Evolutionary conservation across 2,797 vertebrate species (phyloP), one percentile per base, ranked within the genome.

Genomic region (Tinamus major): DNA sequence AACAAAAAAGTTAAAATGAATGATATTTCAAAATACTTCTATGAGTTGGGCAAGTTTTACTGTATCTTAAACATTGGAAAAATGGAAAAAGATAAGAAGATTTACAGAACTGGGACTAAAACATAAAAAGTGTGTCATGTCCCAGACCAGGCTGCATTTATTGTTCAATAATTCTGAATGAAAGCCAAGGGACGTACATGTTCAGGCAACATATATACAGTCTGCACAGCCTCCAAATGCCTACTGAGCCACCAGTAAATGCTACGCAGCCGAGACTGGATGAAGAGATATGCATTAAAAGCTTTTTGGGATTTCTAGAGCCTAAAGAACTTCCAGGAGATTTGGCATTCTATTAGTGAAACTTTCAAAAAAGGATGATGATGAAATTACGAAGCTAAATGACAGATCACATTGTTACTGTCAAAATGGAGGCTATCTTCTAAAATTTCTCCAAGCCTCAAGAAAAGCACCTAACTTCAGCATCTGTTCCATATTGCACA

Each of bases 131-230:
- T 0, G 13, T 0, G 61, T 6, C 42, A 39, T 64, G 64, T 39
- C 35, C n/a, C 39, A 37, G 31, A 7, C 1, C 33, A 87, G 75
- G 64, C 39, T 72, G 76, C n/a, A 16, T 56, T 5, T 16, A 20
- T 2, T 48, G 64, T 48, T 39, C 65, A 26, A 21, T 18, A 56
- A 42, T 29, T 58, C 58, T 24, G 48, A 86, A 16, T 9, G 53
- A 37, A 63, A 29, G 9, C 18, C 41, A 3, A 41, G 78, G 64
- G 49, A 76, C 0, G 2, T 46, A 29, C 51, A 37, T 0, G 3
- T 7, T 59, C 33, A 71, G 74, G 44, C 62, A 93, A 75, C 53
- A 69, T 59, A 59, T 3, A 33, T 2, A 31, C 35, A 67, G 37
- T 0, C 77, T 76, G 70, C 85, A 69, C 10, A 9, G 69, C 33